These are phyloP conservation scores for Cheumatopsyche charites DNA, from an alignment of 1,140 invertebrate species.

Conservation along the genomic window DNA sequence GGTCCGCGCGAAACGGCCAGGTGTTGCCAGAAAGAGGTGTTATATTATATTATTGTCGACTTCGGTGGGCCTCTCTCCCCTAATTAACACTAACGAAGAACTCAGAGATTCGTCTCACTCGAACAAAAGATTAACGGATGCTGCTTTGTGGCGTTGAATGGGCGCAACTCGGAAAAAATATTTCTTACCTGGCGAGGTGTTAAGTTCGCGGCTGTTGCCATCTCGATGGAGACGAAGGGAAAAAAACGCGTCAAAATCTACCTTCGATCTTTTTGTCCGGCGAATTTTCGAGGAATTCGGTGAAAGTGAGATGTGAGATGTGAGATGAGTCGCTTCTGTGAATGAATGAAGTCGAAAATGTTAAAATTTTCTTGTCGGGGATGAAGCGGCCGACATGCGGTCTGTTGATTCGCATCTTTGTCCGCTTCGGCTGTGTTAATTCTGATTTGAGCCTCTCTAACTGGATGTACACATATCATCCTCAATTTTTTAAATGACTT, in stretches of 20 bases:
- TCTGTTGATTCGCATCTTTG: no score
- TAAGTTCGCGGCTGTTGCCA: conserved; percentile 35
- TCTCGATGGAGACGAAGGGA: conserved; percentile 28
- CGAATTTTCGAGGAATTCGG: conserved; percentile 35
- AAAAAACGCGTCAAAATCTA: conserved; percentile 34
- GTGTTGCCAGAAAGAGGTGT: not conserved
- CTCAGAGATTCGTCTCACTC: conserved; percentile 2
- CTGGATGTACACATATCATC: not conserved
- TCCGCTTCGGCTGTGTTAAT: no score
- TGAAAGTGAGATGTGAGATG: conserved; percentile 44
- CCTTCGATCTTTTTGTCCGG: conserved; percentile 35
- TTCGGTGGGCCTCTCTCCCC: conserved; percentile 7
- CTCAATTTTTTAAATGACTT: not conserved
- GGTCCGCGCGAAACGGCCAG: no score
- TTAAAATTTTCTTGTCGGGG: no score
- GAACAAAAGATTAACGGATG: conserved; percentile 25
- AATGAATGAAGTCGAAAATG: no score
- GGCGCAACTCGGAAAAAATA: conserved; percentile 14
- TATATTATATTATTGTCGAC: not conserved
- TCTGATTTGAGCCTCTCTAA: not conserved
- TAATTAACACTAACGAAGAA: conserved; percentile 25
- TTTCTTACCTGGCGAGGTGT: conserved; percentile 42
- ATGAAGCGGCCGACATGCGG: no score
- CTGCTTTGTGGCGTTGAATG: conserved; percentile 21
- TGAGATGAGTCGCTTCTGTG: not conserved